Evolutionary conservation across 2,888 invertebrate genomes (phyloP).

Genomic region (Seira ritae): DNA sequence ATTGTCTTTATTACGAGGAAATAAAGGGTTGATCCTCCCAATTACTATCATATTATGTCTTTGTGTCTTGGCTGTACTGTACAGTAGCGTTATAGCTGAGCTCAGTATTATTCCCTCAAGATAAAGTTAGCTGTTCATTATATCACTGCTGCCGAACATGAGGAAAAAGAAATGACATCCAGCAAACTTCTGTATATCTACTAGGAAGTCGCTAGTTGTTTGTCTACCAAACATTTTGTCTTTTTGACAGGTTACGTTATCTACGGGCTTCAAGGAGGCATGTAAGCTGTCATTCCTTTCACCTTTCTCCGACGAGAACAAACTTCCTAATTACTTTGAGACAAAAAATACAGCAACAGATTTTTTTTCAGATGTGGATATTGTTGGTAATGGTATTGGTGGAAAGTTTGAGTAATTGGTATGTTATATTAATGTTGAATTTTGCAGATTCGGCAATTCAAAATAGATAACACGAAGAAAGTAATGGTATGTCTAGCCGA

Average conservation of each 20-base stretch:
- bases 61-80: background rate
- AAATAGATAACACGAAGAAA: background rate
- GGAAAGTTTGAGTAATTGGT: too few species aligned
- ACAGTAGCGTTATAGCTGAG: background rate
- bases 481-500: background rate
- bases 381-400: background rate
- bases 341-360: background rate
- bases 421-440: too few species aligned
- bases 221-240: background rate
- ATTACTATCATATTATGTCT: constrained; percentile 34
- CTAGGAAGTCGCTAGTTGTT: constrained; percentile 7
- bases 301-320: constrained; percentile 8
- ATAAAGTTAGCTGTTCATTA: too few species aligned
- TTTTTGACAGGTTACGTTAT: constrained; percentile 35
- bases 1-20: constrained; percentile 55
- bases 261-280: constrained; percentile 18
- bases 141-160: too few species aligned
- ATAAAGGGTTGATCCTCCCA: constrained; percentile 53
- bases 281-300: constrained; percentile 37
- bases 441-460: background rate
- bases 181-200: background rate
- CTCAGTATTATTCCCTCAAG: constrained; percentile 23
- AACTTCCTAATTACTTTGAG: constrained; percentile 35
- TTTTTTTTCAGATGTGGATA: constrained; percentile 12
- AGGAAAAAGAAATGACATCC: background rate